Evolutionary conservation across 2,888 invertebrate genomes (phyloP).

Genomic region (Alloplasta piceator): DNA sequence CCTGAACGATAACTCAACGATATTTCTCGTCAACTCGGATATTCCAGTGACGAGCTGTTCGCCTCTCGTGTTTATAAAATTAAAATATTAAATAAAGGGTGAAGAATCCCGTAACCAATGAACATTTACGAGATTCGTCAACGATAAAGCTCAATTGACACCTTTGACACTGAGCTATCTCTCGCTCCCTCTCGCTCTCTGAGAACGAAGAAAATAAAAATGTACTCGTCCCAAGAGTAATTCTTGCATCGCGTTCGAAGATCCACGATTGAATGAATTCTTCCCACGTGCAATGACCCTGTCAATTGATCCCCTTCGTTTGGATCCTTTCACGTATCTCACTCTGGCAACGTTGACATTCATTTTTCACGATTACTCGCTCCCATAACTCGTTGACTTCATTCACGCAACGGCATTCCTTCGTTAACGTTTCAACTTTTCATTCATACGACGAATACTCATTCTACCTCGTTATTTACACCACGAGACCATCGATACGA

Average conservation of each 20-base stretch:
- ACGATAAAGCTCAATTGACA: slow-evolving; percentile 70
- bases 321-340: slow-evolving; percentile 22
- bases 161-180: slow-evolving; percentile 67
- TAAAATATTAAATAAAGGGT: slow-evolving; percentile 11
- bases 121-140: slow-evolving; percentile 21
- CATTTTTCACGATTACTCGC: slow-evolving; percentile 1
- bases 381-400: slow-evolving; percentile 1
- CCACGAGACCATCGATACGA: not conserved
- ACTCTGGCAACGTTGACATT: slow-evolving; percentile 10
- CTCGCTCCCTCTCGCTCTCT: not conserved
- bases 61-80: not conserved
- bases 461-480: not conserved
- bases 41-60: slow-evolving; percentile 42
- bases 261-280: slow-evolving; percentile 71
- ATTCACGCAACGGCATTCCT: slow-evolving; percentile 6
- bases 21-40: not conserved
- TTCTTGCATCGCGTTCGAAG: slow-evolving; percentile 41
- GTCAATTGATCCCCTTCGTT: slow-evolving; percentile 76
- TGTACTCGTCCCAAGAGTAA: slow-evolving; percentile 45
- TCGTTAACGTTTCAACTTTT: slow-evolving; percentile 36
- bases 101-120: not conserved
- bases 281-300: slow-evolving; percentile 76
- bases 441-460: slow-evolving; percentile 35
- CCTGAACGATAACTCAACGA: not conserved
- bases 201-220: slow-evolving; percentile 26